A percentile compares a stretch with the other conserved stretches of the same genome.
These are phyloP conservation scores for Blastobasis lacticolella DNA, from an alignment of 2,888 invertebrate genomes.

Conservation along the genomic window DNA sequence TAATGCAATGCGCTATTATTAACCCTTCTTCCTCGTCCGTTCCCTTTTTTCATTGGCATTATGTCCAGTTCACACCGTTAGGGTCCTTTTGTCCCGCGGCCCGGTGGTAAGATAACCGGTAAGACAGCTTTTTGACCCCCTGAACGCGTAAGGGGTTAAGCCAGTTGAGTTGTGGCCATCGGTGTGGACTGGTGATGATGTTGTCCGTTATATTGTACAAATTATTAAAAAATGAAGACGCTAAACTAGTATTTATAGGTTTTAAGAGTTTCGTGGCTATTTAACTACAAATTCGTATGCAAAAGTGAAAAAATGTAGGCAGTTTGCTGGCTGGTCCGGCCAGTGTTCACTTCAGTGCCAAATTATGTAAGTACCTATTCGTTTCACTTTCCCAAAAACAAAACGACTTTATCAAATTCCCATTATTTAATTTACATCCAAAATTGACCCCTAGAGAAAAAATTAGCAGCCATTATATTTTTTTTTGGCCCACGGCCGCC, in stretches of 20 bases:
- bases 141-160: conserved; percentile 43
- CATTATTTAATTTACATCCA: no score
- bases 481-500: conserved; percentile 29
- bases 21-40: conserved; percentile 24
- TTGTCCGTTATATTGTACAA: background rate
- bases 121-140: conserved; percentile 67
- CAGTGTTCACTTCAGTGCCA: no score
- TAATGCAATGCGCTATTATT: conserved; percentile 62
- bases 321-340: no score
- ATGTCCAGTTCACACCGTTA: conserved; percentile 66
- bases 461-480: conserved; percentile 17
- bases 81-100: conserved; percentile 43
- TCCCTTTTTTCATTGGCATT: conserved; percentile 36
- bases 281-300: no score
- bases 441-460: no score
- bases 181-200: background rate
- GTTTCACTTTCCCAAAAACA: no score
- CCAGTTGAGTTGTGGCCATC: conserved; percentile 58
- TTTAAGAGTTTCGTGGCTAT: no score
- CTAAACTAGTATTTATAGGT: no score
- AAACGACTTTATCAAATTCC: no score
- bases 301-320: no score
- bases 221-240: no score
- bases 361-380: no score
- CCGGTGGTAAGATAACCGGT: conserved; percentile 66